Evolutionary conservation across 2,888 invertebrate genomes (phyloP), one percentile per base, ranked within the genome.

Genomic region (Onthophagus sagittarius): DNA sequence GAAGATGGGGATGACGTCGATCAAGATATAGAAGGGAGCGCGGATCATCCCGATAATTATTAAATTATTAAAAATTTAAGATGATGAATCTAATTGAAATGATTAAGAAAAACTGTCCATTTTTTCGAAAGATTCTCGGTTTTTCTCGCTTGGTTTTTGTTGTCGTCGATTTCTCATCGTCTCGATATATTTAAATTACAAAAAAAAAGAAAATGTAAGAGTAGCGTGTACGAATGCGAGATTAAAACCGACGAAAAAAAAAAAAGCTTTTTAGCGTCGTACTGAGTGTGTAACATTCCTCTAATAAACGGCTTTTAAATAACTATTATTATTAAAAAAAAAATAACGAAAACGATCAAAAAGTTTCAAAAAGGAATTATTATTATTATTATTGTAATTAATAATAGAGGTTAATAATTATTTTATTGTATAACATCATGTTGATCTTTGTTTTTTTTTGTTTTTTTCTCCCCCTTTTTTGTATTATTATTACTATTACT

Each of bases 31-130:
- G 94, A 94, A 84, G 92, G 93, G 75, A 93, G 93, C 79, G 91
- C 94, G 82, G 91, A 94, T 86, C 91, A 91, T 86, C 91, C 92
- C 76, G 86, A 92, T 81, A 92, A 93, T 84, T 93, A 93, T 84
- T 93, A 91, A 88, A 14, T 33, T 69, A 73, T 65, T 32, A 5
- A 32, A 65, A 72, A 39, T 32, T 23, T 14, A 39, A 70, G 9
- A 70, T 39, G 70, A 70, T 14, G 14, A 33, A 32, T n/a, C 39
- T 9, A 53, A 11, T 11, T 7, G 7, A 53, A 53, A 53, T 31
- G 67, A 23, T 15, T n/a, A 67, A 31, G 31, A 67, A 67, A 67
- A 71, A 69, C 62, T 71, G 62, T 75, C 62, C 70, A 53, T 74
- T 70, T 64, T 23, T 64, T 69, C 13, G 73, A 67, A 74, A 72